Evolutionary conservation across 2,888 invertebrate species (phyloP), one percentile per base, ranked within the genome.

Genomic region (Calliopum simillimum): DNA sequence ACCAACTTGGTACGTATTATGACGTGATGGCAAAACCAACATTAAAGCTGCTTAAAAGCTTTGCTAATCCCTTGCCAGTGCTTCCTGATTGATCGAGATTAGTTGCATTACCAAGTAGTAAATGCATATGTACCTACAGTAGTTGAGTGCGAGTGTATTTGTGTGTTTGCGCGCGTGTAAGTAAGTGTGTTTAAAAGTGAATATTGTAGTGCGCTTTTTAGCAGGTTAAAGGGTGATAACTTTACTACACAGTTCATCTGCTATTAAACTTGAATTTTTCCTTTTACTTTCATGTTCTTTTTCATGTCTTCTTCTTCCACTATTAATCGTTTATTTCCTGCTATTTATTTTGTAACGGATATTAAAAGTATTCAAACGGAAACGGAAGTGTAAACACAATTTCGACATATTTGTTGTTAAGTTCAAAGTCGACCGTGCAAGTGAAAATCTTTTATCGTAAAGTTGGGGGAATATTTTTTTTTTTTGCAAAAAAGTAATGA

Each of bases 41-140:
- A 71, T 59, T 70, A 71, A 73, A 76, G 68, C 75, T 68, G 74
- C 73, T 76, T 72, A 73, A 76, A 75, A 71, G 73, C 73, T 75
- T 74, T 67, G 55, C 71, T 72, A 71, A 73, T 76, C 73, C 73
- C 68, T 68, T 33, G 33, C 33, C 68, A 74, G 71, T 70, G 72
- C 74, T 76, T 77, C 73, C 73, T 76, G 77, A 77, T 78, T 78
- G 76, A 77, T 77, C 71, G 72, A 75, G 77, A 77, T 76, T 76
- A 77, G 72, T 74, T 71, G 72, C 23, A 71, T 72, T 59, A 68
- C 71, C n/a, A 12, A 19, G 2, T 2, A 25, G 51, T 41, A 62
- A 47, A 49, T 64, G 51, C 62, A 33, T 47, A 43, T 47, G 33
- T 53, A 55, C 14, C 23, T 51, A 46, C 63, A 47, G 43, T 12